These are phyloP conservation scores for Sebastes hubbsi DNA, from an alignment of 2,797 vertebrate species.

Conservation along the genomic window DNA sequence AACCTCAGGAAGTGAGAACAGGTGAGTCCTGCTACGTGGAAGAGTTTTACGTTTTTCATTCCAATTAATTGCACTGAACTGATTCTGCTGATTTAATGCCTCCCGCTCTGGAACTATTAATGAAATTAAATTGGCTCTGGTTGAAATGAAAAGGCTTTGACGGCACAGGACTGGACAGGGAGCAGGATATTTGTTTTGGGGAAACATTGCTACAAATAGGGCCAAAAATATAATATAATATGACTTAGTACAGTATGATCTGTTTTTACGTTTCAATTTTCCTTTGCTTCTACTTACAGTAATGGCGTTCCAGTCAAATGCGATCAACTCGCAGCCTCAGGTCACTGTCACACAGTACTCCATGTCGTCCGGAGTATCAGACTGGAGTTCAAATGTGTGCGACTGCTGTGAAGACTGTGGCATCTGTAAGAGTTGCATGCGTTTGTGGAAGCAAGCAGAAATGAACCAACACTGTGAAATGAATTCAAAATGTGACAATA, in stretches of 20 bases:
- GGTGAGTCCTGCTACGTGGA: constrained; percentile 11
- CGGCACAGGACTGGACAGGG: not conserved
- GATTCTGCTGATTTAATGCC: not conserved
- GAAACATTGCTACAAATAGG: not conserved
- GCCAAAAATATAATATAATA: not conserved
- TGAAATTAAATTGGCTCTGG: not conserved
- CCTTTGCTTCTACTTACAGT: constrained; percentile 39
- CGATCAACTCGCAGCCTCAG: constrained; percentile 79
- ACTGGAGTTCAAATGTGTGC: constrained; percentile 80
- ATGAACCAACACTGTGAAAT: not conserved
- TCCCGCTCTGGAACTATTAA: not conserved
- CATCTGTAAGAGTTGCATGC: constrained; percentile 75
- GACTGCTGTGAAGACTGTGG: constrained; percentile 84
- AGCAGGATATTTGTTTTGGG: not conserved
- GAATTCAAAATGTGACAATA: not conserved
- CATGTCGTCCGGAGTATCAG: constrained; percentile 48
- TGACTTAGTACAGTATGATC: not conserved
- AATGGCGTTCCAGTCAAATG: constrained; percentile 79
- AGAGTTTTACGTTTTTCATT: not conserved
- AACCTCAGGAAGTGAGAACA: constrained; percentile 24
- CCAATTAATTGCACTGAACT: not conserved
- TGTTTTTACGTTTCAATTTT: not conserved
- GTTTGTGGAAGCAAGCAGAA: not conserved
- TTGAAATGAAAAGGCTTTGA: not conserved
- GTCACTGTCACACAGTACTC: constrained; percentile 72